phyloP scores from a whole-genome alignment of 2,888 invertebrate species.

The Kuschelorhynchus macadamiae region DNA sequence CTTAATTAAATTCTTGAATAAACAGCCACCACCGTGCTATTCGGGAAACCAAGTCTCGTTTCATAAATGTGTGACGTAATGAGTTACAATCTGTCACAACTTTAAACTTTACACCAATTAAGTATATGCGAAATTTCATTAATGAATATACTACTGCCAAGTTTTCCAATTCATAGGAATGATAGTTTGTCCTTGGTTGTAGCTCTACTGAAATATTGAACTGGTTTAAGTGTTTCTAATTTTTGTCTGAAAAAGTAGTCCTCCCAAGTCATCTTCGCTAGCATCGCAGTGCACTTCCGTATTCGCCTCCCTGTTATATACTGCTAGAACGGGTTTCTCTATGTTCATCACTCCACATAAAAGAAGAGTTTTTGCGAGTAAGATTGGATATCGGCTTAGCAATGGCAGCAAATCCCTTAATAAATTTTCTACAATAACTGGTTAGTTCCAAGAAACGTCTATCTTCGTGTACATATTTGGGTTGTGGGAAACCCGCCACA shows the following conservation, averaged over 20 bases:
- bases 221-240: no score
- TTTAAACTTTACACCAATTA: conserved; percentile 45
- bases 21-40: conserved; percentile 61
- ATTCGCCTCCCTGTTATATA: conserved; percentile 44
- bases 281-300: conserved; percentile 47
- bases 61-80: conserved; percentile 49
- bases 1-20: conserved; percentile 58
- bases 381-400: conserved; percentile 14
- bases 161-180: conserved; percentile 48
- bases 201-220: no score
- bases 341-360: not conserved
- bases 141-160: conserved; percentile 44
- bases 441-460: conserved; percentile 18
- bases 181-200: conserved; percentile 44
- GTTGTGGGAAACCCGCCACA: conserved; percentile 10
- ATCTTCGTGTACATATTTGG: conserved; percentile 9
- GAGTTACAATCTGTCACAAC: conserved; percentile 54
- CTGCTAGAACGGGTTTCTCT: conserved; percentile 48
- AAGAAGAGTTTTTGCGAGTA: not conserved
- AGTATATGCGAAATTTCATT: conserved; percentile 44
- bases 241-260: conserved; percentile 22
- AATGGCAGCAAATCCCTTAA: conserved; percentile 1
- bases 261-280: not conserved
- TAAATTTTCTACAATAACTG: conserved; percentile 17
- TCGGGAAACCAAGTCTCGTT: conserved; percentile 56